Base-by-base conservation (phyloP, 1,140 invertebrate genomes). In the Caerostris darwini region DNA sequence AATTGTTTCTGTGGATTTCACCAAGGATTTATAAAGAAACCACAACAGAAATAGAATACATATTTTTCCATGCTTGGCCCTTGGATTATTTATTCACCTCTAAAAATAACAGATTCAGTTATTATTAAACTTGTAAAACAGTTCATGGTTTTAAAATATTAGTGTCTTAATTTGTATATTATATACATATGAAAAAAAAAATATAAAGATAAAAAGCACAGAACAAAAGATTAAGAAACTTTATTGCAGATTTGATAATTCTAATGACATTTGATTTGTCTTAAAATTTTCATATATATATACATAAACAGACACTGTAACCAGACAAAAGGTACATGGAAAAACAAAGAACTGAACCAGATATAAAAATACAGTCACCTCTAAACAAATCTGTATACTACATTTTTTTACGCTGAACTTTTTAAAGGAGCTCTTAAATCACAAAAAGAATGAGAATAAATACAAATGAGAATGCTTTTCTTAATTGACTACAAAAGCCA, bases 391-490 rank as follows among this genome's bases (percentile, higher is more conserved):
- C 34, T 34, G 34, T 34, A 34, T 34, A 34, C 34, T 34, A 34
- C 34, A 34, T 34, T 34, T 34, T 34, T 34, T 34, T 34, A 34
- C 34, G 34, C 34, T 34, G 34, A 34, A 34, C 34, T 34, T 34
- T 34, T 34, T 34, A 67, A 50, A 71, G 10, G 53, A 77, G 7
- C 10, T 77, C 69, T 14, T 8, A 53, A 34, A 3, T 50, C 12
- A 77, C 71, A 57, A 85, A 6, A 57, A 8, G 10, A 85, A 34
- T 58, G 56, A 85, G 8, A 19, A 19, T 12, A 57, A 57, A 58
- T 85, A 85, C 82, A 85, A 85, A 85, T 85, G 82, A 77, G 19
- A 77, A 77, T 34, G 54, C 54, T 19, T 10, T 57, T 8, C 82
- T 34, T 56, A 19, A 58, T 58, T 56, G 82, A 56, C 57, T 56